A percentile compares a stretch with the other conserved stretches of the same genome.
Evolutionary conservation across 2,888 invertebrate species (phyloP).

Genomic region (Nymphalis polychloros): DNA sequence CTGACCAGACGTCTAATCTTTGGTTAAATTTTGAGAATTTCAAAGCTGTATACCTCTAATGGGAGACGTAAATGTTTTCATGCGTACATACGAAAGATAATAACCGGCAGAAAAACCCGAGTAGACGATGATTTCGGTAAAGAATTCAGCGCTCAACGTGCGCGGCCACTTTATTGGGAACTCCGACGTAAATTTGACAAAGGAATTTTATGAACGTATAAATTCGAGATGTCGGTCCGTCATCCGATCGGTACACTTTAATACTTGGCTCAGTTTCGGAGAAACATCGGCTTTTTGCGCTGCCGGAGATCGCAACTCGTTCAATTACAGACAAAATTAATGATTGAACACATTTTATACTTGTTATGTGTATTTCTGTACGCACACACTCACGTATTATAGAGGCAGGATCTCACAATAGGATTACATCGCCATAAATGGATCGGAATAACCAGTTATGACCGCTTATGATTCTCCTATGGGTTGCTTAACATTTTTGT

Average conservation of each 20-base stretch:
- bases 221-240: conserved; percentile 64
- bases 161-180: conserved; percentile 64
- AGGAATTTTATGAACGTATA: conserved; percentile 80
- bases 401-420: conserved; percentile 64
- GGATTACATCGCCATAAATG: conserved; percentile 77
- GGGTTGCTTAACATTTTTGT: conserved; percentile 72
- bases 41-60: conserved; percentile 43
- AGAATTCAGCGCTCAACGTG: conserved; percentile 58
- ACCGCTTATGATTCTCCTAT: conserved; percentile 71
- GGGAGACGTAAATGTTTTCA: conserved; percentile 46
- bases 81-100: conserved; percentile 56
- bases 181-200: conserved; percentile 78
- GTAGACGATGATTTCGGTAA: conserved; percentile 72
- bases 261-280: conserved; percentile 61
- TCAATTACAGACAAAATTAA: conserved; percentile 79
- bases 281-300: conserved; percentile 72
- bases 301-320: conserved; percentile 61
- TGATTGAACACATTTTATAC: conserved; percentile 76
- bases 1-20: conserved; percentile 22
- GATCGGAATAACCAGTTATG: conserved; percentile 75
- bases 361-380: conserved; percentile 44
- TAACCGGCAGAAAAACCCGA: conserved; percentile 66
- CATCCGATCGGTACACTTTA: conserved; percentile 67
- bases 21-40: conserved; percentile 44
- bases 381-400: conserved; percentile 25